These are phyloP conservation scores for Bovichtus diacanthus DNA, from an alignment of 2,797 vertebrate genomes.

Conservation along the genomic window DNA sequence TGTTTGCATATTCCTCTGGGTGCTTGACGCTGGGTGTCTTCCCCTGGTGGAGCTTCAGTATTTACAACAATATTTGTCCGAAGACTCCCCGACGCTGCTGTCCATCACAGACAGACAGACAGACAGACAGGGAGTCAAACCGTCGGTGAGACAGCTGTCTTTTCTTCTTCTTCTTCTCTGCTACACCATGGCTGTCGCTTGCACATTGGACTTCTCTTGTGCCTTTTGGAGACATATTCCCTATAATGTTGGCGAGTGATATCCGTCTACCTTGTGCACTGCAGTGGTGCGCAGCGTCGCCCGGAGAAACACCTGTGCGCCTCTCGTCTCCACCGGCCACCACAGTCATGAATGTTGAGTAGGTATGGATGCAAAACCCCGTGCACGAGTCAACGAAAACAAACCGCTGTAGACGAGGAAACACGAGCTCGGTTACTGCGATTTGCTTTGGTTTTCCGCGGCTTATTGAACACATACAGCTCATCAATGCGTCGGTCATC, in stretches of 20 bases:
- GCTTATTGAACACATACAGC: constrained; percentile 24
- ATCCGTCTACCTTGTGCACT: constrained; percentile 70
- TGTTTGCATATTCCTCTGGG: accelerated
- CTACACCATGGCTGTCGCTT: neutral
- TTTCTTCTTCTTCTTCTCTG: neutral
- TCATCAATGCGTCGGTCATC: constrained; percentile 28
- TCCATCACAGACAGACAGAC: constrained; percentile 21
- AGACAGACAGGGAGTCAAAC: constrained; percentile 1
- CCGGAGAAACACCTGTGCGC: constrained; percentile 80
- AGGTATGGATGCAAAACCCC: constrained; percentile 68
- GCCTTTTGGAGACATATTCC: constrained; percentile 48
- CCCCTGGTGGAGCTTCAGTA: constrained; percentile 54
- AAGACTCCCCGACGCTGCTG: constrained; percentile 34
- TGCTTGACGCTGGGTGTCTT: constrained; percentile 46
- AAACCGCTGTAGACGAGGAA: constrained; percentile 15
- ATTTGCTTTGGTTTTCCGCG: constrained; percentile 23
- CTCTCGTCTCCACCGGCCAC: constrained; percentile 50
- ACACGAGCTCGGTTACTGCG: neutral
- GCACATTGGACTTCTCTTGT: constrained; percentile 31
- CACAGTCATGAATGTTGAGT: constrained; percentile 56
- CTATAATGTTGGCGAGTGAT: constrained; percentile 59
- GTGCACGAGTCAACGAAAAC: constrained; percentile 19
- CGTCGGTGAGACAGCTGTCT: neutral
- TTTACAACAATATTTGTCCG: constrained; percentile 67
- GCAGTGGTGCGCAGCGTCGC: constrained; percentile 79